These are phyloP conservation scores for Prunella strophiata DNA, from an alignment of 2,797 vertebrate species.

Conservation along the genomic window DNA sequence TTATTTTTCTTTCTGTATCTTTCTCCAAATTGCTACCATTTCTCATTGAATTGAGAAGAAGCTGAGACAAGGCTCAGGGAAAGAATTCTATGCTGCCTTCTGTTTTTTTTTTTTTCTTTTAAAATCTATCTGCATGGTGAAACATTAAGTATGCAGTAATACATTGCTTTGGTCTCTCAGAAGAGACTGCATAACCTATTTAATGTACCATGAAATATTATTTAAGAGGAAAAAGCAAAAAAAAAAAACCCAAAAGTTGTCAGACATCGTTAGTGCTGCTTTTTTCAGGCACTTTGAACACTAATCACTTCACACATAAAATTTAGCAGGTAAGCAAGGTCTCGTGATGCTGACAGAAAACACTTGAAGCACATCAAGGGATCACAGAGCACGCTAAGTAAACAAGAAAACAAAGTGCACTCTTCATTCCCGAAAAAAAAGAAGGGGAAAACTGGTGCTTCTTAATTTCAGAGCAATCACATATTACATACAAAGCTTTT, in stretches of 20 bases:
- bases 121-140: neutral
- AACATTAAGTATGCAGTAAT: neutral
- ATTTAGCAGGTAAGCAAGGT: conserved; percentile 43
- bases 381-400: neutral
- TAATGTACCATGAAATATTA: conserved; percentile 33
- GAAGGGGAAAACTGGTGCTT: neutral
- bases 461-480: conserved; percentile 24
- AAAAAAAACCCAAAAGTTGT: neutral
- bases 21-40: neutral
- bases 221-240: neutral
- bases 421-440: conserved; percentile 39
- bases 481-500: conserved; percentile 9
- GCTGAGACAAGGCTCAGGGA: neutral
- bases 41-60: neutral
- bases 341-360: neutral
- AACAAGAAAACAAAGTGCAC: conserved; percentile 32
- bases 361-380: neutral
- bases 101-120: neutral
- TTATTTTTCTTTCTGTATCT: neutral
- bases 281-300: conserved; percentile 21
- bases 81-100: neutral
- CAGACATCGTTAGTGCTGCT: neutral
- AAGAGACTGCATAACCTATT: neutral
- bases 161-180: neutral
- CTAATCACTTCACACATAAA: conserved; percentile 16